Percentiles rank a stretch among this genome's conserved stretches.
Evolutionary conservation across 2,797 vertebrate species (phyloP).

Genomic region (Urophycis tenuis): DNA sequence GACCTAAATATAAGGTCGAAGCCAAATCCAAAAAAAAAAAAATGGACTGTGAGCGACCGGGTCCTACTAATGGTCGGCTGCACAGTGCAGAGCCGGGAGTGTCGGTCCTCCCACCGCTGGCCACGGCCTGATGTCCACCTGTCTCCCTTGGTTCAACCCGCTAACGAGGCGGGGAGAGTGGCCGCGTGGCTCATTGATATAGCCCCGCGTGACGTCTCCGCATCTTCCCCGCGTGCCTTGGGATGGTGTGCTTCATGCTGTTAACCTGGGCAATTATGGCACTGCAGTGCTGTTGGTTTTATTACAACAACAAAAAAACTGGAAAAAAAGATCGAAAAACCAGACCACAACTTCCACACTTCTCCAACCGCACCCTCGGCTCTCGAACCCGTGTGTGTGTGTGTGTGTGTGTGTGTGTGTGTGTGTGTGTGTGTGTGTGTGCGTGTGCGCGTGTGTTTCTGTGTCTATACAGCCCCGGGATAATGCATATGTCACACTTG

Average conservation of each 20-base stretch:
- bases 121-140: background rate
- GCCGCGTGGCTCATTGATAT: background rate
- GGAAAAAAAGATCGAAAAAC: too few species aligned
- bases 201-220: background rate
- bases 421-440: background rate
- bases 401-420: slow-evolving; percentile 2
- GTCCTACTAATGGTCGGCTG: background rate
- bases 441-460: slow-evolving; percentile 5
- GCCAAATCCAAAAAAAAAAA: background rate
- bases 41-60: too few species aligned
- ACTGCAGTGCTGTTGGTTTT: background rate
- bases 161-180: background rate
- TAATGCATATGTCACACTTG: slow-evolving; percentile 43
- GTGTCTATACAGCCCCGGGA: slow-evolving; percentile 7
- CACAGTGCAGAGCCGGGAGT: background rate
- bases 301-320: too few species aligned
- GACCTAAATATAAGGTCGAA: background rate
- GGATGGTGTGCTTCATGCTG: background rate
- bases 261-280: background rate
- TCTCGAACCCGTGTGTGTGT: background rate
- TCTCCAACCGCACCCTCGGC: background rate
- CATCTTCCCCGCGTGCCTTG: background rate
- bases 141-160: background rate
- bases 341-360: background rate
- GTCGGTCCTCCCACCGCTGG: background rate